These are phyloP conservation scores for Sebastes paucispinis DNA, from an alignment of 2,797 vertebrate genomes.

Conservation along the genomic window DNA sequence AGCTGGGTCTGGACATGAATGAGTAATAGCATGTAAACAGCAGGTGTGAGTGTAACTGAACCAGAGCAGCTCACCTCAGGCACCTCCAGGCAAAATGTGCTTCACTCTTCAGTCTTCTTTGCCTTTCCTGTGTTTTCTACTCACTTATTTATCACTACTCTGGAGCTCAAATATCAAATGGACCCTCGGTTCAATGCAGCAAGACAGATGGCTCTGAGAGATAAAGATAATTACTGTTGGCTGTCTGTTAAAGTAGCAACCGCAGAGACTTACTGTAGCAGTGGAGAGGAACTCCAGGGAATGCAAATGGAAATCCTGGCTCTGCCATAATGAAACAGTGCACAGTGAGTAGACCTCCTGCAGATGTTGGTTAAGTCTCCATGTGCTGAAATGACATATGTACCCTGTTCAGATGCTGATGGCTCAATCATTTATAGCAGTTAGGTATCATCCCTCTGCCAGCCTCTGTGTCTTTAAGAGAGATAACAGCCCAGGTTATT, in stretches of 20 bases:
- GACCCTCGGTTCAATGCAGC: slow-evolving; percentile 49
- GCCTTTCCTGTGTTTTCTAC: slow-evolving; percentile 1
- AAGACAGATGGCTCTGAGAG: slow-evolving; percentile 70
- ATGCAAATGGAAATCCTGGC: slow-evolving; percentile 29
- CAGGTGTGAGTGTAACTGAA: neutral
- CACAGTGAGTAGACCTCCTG: neutral
- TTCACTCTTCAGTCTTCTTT: neutral
- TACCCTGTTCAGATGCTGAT: slow-evolving; percentile 1
- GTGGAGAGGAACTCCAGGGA: slow-evolving; percentile 12
- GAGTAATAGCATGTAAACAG: neutral
- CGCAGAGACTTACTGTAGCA: neutral
- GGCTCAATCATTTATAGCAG: neutral
- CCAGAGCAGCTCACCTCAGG: neutral
- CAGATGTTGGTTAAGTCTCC: slow-evolving; percentile 4
- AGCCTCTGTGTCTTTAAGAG: neutral
- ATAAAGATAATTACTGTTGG: slow-evolving; percentile 64
- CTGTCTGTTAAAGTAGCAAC: slow-evolving; percentile 46
- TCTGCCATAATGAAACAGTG: slow-evolving; percentile 10
- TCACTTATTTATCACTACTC: slow-evolving; percentile 41
- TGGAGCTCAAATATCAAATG: slow-evolving; percentile 42
- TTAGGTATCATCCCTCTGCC: neutral
- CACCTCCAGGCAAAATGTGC: neutral
- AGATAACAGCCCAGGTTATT: neutral
- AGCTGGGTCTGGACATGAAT: neutral
- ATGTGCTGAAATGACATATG: slow-evolving; percentile 9